Percentiles rank a stretch among this genome's conserved stretches.
These are phyloP conservation scores for Coleophora deauratella DNA, from an alignment of 2,888 invertebrate genomes.

Conservation along the genomic window DNA sequence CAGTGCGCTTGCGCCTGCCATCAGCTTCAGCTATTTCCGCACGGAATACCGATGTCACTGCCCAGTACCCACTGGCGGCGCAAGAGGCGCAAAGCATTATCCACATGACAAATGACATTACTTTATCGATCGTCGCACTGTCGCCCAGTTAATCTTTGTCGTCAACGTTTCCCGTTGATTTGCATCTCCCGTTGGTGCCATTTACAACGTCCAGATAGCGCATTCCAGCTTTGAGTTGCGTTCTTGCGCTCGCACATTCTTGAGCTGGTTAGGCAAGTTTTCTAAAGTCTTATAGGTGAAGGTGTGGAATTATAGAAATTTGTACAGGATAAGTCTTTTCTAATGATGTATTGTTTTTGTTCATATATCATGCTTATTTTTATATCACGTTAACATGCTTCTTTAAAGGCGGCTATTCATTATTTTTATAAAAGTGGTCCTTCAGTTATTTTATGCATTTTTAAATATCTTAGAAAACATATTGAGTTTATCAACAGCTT, in stretches of 20 bases:
- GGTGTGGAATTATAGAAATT: background rate
- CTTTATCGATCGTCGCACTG: slow-evolving; percentile 23
- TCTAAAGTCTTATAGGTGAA: background rate
- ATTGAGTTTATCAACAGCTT: too few relatives aligned
- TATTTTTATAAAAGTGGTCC: too few relatives aligned
- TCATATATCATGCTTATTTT: too few relatives aligned
- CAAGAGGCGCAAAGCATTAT: slow-evolving; percentile 2
- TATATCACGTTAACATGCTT: too few relatives aligned
- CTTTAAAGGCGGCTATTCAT: too few relatives aligned
- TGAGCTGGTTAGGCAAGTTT: background rate
- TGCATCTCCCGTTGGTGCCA: slow-evolving; percentile 34
- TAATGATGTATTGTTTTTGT: too few relatives aligned
- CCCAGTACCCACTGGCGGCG: slow-evolving; percentile 13
- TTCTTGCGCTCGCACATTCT: slow-evolving; percentile 7
- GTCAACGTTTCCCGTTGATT: slow-evolving; percentile 26
- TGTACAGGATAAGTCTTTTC: too few relatives aligned
- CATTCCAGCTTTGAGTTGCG: slow-evolving; percentile 26
- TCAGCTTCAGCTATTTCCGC: slow-evolving; percentile 27
- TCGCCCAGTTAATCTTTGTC: slow-evolving; percentile 36
- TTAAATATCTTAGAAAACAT: too few relatives aligned
- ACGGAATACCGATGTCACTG: slow-evolving; percentile 25
- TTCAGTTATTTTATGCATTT: too few relatives aligned
- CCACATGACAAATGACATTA: slow-evolving; percentile 30
- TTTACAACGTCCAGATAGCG: slow-evolving; percentile 22
- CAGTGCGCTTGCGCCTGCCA: slow-evolving; percentile 14